These are phyloP conservation scores for Tenualosa ilisha DNA, from an alignment of 2,797 vertebrate genomes.

Conservation along the genomic window DNA sequence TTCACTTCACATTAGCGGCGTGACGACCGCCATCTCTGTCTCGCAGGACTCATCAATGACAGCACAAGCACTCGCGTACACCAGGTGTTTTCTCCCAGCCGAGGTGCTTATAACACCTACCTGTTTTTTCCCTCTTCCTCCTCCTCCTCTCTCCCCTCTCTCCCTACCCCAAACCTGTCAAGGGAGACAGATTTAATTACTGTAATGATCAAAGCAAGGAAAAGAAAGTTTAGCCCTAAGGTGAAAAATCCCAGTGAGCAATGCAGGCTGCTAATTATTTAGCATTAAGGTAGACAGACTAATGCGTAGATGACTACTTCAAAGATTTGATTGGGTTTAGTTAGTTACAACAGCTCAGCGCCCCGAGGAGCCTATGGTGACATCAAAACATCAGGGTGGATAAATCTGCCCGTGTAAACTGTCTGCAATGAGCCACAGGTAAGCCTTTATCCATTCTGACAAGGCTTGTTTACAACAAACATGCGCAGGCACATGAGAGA, in stretches of 20 bases:
- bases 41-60: conserved; percentile 64
- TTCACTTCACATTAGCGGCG: conserved; percentile 69
- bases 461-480: conserved; percentile 67
- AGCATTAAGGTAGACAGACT: conserved; percentile 82
- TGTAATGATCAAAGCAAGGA: conserved; percentile 79
- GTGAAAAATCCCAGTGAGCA: conserved; percentile 70
- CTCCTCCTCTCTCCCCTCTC: not conserved
- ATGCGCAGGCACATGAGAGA: conserved; percentile 52
- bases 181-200: conserved; percentile 82
- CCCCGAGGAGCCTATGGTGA: conserved; percentile 70
- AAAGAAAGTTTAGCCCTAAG: conserved; percentile 74
- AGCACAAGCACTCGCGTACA: conserved; percentile 65
- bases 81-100: conserved; percentile 69
- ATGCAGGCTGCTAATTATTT: conserved; percentile 77
- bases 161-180: conserved; percentile 71
- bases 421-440: conserved; percentile 73
- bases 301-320: conserved; percentile 79
- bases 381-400: conserved; percentile 81
- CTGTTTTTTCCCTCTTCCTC: conserved; percentile 61
- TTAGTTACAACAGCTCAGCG: conserved; percentile 71
- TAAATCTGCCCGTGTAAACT: conserved; percentile 71
- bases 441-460: conserved; percentile 76
- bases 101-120: conserved; percentile 77
- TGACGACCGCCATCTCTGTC: not conserved
- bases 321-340: conserved; percentile 78